Base-by-base conservation (phyloP, 37 sponge, comb jelly and placozoan species). In the Haliclona indistincta region DNA sequence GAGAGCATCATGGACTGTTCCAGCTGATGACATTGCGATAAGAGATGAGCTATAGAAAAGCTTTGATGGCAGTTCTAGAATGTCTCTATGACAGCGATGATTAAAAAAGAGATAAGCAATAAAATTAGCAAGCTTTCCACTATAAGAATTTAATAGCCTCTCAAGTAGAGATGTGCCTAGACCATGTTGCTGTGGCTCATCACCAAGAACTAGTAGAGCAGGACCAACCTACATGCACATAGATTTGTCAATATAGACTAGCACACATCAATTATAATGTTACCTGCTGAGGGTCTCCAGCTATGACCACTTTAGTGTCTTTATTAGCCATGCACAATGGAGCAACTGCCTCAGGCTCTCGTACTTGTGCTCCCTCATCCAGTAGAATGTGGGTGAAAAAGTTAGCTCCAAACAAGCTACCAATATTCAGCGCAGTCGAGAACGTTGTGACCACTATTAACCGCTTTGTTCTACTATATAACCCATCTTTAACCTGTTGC, bases 281-380 rank as follows among this genome's bases (percentile, higher is more conserved):
- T 28, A 91, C 90, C 82, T 90, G 90, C 13, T 37, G 32, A 47
- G 84, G 85, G 44, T 90, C 90, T 58, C 90, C 90, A 77, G 81
- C 90, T 62, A 90, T 65, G 37, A 90, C 69, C 40, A 90, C 76
- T 29, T 70, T 80, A 42, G 90, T 85, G 25, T 84, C 4, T 15
- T 65, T 29, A 38, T 71, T 62, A 29, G 90, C 86, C 1, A 84
- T 51, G 13, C 49, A 55, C 38, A 90, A 77, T 49, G 81, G 86
- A 49, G 81, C 76, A 52, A 80, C 68, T 28, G 80, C 41, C 37
- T 90, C 90, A 28, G 90, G 85, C 64, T 90, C 90, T 77, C 86
- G 75, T 37, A 86, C 70, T 38, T 90, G 90, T 7, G 90, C 90
- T 43, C 76, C 90, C 42, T 90, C 90, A 84, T 90, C 90, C 22